These are phyloP conservation scores for Calephelis perditalis DNA, from an alignment of 2,888 invertebrate genomes.

Conservation along the genomic window DNA sequence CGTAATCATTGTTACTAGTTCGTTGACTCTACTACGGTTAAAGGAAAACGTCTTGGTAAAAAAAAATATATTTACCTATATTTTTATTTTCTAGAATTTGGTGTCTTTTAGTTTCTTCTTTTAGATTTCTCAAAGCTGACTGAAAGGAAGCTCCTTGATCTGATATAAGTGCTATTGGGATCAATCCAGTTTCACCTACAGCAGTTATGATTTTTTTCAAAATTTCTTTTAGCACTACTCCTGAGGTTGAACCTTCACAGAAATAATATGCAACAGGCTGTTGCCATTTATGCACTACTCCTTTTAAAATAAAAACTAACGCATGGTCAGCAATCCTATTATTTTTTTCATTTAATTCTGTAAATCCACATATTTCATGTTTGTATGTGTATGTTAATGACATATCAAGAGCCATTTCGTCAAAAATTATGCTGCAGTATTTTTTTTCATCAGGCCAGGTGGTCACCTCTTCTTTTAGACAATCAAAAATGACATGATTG, in stretches of 20 bases:
- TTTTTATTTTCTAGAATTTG: no score
- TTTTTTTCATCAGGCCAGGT: constrained; percentile 14
- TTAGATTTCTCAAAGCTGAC: constrained; percentile 6
- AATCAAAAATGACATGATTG: constrained; percentile 5
- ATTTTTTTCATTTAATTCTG: background rate
- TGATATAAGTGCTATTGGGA: constrained; percentile 22
- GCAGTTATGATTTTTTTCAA: constrained; percentile 16
- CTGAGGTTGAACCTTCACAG: constrained; percentile 21
- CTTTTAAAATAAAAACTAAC: background rate
- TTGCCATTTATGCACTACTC: constrained; percentile 24
- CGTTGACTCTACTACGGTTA: no score
- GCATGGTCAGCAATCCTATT: constrained; percentile 11
- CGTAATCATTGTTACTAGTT: no score
- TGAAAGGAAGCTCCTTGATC: constrained; percentile 9
- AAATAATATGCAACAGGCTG: constrained; percentile 26
- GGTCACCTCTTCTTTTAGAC: constrained; percentile 8
- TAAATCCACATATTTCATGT: constrained; percentile 11
- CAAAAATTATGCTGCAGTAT: constrained; percentile 11
- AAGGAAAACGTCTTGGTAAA: no score
- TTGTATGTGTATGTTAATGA: background rate
- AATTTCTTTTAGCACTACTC: constrained; percentile 20
- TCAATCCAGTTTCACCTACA: constrained; percentile 20
- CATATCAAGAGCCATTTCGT: constrained; percentile 11
- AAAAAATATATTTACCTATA: no score
- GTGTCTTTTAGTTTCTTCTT: background rate